Evolutionary conservation across 2,888 invertebrate genomes (phyloP).

Genomic region (Keiferia lycopersicella): DNA sequence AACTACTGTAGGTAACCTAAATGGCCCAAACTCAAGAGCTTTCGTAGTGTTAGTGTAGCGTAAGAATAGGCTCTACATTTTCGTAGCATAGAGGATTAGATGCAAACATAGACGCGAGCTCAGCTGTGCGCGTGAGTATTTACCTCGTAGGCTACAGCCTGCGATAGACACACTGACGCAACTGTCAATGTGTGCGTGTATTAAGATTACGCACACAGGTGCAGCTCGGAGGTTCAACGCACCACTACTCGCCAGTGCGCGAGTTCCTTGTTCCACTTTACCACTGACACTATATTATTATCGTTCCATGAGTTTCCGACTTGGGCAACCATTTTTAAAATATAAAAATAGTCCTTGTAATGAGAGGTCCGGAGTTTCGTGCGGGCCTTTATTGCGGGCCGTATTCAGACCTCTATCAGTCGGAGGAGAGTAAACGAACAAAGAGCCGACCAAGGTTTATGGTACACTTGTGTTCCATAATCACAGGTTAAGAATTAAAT

Average conservation of each 20-base stretch:
- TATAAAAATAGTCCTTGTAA: slow-evolving; percentile 47
- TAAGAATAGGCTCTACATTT: slow-evolving; percentile 2
- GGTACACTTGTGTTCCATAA: slow-evolving; percentile 2
- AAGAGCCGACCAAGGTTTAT: not conserved
- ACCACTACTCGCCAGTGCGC: slow-evolving; percentile 76
- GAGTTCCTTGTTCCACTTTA: slow-evolving; percentile 82
- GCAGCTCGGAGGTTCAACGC: slow-evolving; percentile 70
- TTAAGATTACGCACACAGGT: slow-evolving; percentile 49
- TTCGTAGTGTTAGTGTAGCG: slow-evolving; percentile 9
- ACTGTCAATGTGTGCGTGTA: slow-evolving; percentile 35
- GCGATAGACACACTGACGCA: slow-evolving; percentile 39
- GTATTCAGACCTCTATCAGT: slow-evolving; percentile 6
- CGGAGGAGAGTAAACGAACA: not conserved
- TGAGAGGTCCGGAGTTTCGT: slow-evolving; percentile 14
- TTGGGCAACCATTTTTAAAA: slow-evolving; percentile 46
- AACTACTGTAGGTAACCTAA: slow-evolving; percentile 20
- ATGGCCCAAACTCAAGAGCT: slow-evolving; percentile 25
- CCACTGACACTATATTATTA: slow-evolving; percentile 78
- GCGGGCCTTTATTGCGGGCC: slow-evolving; percentile 1
- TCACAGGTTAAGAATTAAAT: not conserved
- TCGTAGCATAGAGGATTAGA: slow-evolving; percentile 10
- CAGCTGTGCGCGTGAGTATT: slow-evolving; percentile 11
- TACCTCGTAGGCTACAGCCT: slow-evolving; percentile 8
- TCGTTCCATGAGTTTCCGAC: slow-evolving; percentile 73
- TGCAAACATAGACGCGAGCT: not conserved